Evolutionary conservation across 2,113 vertebrate species (phyloP).

Genomic region (Pedionomus torquatus): DNA sequence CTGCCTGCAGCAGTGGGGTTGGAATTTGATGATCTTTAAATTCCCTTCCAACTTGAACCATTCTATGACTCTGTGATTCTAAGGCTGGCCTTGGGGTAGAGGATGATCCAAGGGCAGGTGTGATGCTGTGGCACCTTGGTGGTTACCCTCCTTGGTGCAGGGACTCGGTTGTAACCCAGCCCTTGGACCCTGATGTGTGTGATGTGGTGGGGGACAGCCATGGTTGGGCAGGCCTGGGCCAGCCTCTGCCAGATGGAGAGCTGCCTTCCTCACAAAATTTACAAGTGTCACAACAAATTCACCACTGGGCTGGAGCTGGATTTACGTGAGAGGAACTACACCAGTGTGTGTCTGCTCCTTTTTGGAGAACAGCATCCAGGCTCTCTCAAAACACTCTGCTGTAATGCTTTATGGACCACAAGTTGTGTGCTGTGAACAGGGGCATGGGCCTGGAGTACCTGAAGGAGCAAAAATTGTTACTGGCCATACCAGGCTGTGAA

Average conservation of each 20-base stretch:
- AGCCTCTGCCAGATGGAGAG: neutral
- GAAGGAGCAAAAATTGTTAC: neutral
- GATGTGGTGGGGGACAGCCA: neutral
- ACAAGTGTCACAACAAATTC: neutral
- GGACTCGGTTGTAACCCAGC: neutral
- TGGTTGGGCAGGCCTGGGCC: neutral
- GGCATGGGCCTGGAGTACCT: neutral
- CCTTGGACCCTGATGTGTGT: neutral
- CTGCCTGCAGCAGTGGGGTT: too few species aligned
- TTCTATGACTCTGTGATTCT: too few species aligned
- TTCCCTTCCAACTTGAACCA: too few species aligned
- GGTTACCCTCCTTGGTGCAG: neutral
- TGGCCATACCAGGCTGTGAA: neutral
- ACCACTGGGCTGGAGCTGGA: neutral
- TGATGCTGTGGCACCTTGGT: fast-evolving
- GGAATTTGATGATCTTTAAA: too few species aligned
- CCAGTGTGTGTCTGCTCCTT: neutral
- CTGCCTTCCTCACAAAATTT: neutral
- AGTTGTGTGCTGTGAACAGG: neutral
- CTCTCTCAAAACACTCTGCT: neutral
- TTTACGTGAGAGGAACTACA: neutral
- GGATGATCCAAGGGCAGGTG: neutral
- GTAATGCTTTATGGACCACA: neutral
- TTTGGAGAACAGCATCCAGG: neutral
- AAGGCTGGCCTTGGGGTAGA: neutral